These are phyloP conservation scores for Trachymyrmex cornetzi DNA, from an alignment of 1,140 invertebrate genomes.

Conservation along the genomic window DNA sequence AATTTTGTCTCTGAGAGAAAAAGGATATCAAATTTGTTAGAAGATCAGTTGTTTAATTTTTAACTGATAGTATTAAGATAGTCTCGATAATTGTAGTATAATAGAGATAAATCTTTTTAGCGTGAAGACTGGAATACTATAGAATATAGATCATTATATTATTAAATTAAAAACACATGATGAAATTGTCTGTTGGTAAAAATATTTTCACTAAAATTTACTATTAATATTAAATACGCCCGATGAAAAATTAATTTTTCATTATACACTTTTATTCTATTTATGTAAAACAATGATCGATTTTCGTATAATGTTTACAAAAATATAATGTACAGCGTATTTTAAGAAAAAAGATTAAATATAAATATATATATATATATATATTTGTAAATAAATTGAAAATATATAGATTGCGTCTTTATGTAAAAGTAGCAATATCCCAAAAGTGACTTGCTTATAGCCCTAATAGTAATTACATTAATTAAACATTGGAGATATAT, in stretches of 20 bases:
- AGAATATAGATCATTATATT: background rate
- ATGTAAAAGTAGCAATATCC: constrained; percentile 38
- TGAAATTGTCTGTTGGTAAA: background rate
- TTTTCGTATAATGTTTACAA: constrained; percentile 2
- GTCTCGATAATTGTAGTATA: background rate
- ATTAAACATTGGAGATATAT: too few species aligned
- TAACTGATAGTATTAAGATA: background rate
- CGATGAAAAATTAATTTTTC: constrained; percentile 21
- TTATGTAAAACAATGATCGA: constrained; percentile 33
- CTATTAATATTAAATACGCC: background rate
- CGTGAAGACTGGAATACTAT: constrained; percentile 43
- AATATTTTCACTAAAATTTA: constrained; percentile 23
- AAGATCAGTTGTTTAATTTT: background rate
- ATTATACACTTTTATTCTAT: constrained; percentile 24
- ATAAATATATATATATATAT: constrained; percentile 49
- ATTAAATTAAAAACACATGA: constrained; percentile 24
- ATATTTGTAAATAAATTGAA: constrained; percentile 54
- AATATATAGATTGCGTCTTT: constrained; percentile 49
- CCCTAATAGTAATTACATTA: too few species aligned
- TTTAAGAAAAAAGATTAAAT: background rate
- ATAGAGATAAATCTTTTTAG: constrained; percentile 1
- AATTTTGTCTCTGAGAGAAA: background rate
- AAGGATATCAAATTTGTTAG: background rate
- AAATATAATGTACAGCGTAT: constrained; percentile 30
- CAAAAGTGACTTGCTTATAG: constrained; percentile 10